These are phyloP conservation scores for Prionailurus viverrinus DNA, from an alignment of 2,113 vertebrate species.

Conservation along the genomic window DNA sequence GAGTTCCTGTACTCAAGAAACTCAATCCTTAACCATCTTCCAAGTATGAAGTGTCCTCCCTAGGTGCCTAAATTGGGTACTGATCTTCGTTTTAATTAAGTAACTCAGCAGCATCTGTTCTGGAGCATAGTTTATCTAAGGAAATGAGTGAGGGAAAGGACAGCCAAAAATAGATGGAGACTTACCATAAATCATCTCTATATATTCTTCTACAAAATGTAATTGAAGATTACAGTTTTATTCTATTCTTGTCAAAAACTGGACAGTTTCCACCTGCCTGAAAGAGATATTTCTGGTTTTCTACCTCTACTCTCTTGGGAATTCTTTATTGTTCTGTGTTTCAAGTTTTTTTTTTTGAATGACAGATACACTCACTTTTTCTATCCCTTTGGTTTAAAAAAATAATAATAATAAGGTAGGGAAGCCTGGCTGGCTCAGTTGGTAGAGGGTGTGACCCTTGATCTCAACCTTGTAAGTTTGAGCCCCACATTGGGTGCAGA, in stretches of 20 bases:
- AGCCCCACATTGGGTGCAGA: no score
- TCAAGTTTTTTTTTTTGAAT: neutral
- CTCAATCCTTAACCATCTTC: neutral
- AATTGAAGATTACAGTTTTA: neutral
- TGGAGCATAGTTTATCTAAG: neutral
- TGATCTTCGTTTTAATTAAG: neutral
- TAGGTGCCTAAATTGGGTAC: neutral
- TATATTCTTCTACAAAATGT: neutral
- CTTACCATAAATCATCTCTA: neutral
- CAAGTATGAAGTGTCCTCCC: neutral
- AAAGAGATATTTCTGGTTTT: neutral
- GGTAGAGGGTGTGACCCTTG: no score
- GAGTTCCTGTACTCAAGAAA: neutral
- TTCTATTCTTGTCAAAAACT: constrained; percentile 25
- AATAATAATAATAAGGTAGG: neutral
- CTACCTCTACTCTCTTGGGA: neutral
- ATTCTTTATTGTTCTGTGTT: neutral
- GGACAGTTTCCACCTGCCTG: neutral
- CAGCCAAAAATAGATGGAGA: neutral
- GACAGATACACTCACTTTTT: neutral
- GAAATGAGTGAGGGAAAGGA: neutral
- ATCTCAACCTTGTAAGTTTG: no score
- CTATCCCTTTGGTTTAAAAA: neutral
- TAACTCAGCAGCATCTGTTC: neutral
- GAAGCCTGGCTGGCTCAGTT: no score